Percentiles rank a stretch among this genome's conserved stretches.
Conservation (phyloP, 2,888 invertebrate genomes). For the Halocaridina rubra region DNA sequence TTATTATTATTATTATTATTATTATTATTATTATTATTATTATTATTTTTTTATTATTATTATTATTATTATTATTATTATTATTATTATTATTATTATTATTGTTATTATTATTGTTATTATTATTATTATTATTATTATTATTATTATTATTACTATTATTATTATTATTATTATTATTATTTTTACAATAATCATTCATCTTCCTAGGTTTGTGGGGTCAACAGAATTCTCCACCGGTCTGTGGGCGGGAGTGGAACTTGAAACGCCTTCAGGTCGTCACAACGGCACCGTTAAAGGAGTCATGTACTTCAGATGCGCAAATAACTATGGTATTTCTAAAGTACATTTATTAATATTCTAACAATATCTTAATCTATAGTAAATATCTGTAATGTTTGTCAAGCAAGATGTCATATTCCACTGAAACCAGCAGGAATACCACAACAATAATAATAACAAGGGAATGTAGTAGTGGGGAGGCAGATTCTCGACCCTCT, state of each 20-base stretch:
- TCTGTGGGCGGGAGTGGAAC: conserved; percentile 72
- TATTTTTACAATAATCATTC: too few relatives aligned
- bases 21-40: neutral
- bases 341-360: neutral
- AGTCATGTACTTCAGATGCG: conserved; percentile 69
- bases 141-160: too few relatives aligned
- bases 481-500: too few relatives aligned
- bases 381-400: too few relatives aligned
- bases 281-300: conserved; percentile 71
- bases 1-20: too few relatives aligned
- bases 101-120: neutral
- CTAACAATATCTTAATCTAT: too few relatives aligned
- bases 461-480: too few relatives aligned
- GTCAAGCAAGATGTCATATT: too few relatives aligned
- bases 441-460: too few relatives aligned
- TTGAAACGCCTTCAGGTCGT: conserved; percentile 71
- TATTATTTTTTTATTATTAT: neutral
- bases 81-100: neutral
- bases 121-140: too few relatives aligned
- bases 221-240: conserved; percentile 71
- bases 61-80: neutral
- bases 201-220: conserved; percentile 68
- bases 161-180: too few relatives aligned
- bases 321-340: conserved; percentile 69
- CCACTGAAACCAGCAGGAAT: too few relatives aligned